These are phyloP conservation scores for Tinea semifulvella DNA, from an alignment of 2,888 invertebrate species.

Conservation along the genomic window DNA sequence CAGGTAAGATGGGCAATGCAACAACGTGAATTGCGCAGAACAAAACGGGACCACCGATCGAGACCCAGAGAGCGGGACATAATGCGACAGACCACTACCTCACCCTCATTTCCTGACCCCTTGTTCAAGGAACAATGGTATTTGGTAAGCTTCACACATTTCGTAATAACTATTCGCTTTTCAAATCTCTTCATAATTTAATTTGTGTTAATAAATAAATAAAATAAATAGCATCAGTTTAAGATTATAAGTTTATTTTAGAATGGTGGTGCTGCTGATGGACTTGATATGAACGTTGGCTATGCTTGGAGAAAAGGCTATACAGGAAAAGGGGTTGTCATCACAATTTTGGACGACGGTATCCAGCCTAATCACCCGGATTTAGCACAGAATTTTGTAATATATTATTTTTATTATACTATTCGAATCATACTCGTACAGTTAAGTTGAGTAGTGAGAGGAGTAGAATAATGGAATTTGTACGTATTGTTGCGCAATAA, in stretches of 20 bases:
- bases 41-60: constrained; percentile 82
- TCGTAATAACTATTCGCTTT: no score
- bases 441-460: no score
- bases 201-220: constrained; percentile 2
- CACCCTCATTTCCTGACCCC: constrained; percentile 84
- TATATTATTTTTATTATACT: constrained; percentile 26
- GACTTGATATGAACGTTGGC: constrained; percentile 95
- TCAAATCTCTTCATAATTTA: constrained; percentile 6
- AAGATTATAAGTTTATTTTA: no score
- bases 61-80: constrained; percentile 51
- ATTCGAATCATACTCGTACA: no score
- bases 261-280: constrained; percentile 94
- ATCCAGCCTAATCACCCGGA: constrained; percentile 97
- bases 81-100: constrained; percentile 51
- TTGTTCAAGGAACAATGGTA: constrained; percentile 96
- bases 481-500: no score
- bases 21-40: constrained; percentile 84
- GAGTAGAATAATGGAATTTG: no score
- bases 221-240: neutral
- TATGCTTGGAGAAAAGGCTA: constrained; percentile 96
- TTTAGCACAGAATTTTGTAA: constrained; percentile 90
- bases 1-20: constrained; percentile 96
- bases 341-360: constrained; percentile 97
- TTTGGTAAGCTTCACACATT: constrained; percentile 76
- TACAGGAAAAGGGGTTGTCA: constrained; percentile 94